These are phyloP conservation scores for Saccopteryx leptura DNA, from an alignment of 2,113 vertebrate genomes.

Conservation along the genomic window DNA sequence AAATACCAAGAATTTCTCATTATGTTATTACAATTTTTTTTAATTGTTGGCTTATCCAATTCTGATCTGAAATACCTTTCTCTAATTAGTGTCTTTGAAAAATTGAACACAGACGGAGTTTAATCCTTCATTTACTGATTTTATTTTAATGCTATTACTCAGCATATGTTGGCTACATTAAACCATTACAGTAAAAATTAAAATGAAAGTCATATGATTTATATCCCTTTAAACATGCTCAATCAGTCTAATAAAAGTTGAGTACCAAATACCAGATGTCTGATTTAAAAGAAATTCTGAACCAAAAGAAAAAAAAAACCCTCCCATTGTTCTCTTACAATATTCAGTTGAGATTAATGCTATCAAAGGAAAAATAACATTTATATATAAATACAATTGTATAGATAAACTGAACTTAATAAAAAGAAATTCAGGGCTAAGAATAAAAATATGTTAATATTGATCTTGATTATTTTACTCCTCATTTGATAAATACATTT, in stretches of 20 bases:
- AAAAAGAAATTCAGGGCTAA: background rate
- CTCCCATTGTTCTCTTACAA: constrained; percentile 68
- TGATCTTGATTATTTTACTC: background rate
- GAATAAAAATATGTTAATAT: constrained; percentile 49
- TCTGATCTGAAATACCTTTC: constrained; percentile 71
- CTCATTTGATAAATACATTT: constrained; percentile 34
- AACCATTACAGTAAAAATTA: constrained; percentile 85
- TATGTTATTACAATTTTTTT: constrained; percentile 57
- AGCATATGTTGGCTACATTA: constrained; percentile 82
- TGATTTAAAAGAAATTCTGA: constrained; percentile 78
- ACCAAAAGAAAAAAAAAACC: constrained; percentile 50
- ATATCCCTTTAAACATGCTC: constrained; percentile 79
- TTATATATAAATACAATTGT: constrained; percentile 33
- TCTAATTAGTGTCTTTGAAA: constrained; percentile 78
- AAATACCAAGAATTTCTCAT: constrained; percentile 64
- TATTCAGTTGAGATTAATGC: constrained; percentile 64
- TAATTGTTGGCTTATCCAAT: constrained; percentile 55
- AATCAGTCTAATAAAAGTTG: constrained; percentile 78
- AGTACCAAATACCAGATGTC: constrained; percentile 84
- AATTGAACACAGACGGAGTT: constrained; percentile 79
- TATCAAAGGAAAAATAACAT: constrained; percentile 37
- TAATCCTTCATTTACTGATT: constrained; percentile 80
- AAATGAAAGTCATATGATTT: constrained; percentile 86
- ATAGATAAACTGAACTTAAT: constrained; percentile 14
- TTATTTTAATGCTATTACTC: constrained; percentile 83